A percentile compares a stretch with the other conserved stretches of the same genome.
Evolutionary conservation across 2,888 invertebrate genomes (phyloP).

Genomic region (Hermodice carunculata): DNA sequence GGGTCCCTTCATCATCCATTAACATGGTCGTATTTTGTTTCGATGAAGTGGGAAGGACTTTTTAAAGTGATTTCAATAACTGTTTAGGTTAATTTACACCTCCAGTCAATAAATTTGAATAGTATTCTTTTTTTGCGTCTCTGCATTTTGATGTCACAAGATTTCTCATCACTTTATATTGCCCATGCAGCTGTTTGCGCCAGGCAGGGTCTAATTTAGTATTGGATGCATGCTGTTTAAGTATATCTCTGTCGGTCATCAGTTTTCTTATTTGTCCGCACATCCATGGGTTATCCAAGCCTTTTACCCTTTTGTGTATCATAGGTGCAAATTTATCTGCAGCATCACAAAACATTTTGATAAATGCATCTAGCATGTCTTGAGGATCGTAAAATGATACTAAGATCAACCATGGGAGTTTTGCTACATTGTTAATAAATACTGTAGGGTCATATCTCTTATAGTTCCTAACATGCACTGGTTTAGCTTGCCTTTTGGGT

Average conservation of each 20-base stretch:
- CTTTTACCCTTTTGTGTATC: constrained; percentile 1
- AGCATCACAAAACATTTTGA: neutral
- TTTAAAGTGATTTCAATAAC: neutral
- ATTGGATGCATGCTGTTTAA: neutral
- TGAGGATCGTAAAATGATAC: neutral
- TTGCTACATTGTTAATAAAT: neutral
- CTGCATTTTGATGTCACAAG: neutral
- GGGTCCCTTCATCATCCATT: neutral
- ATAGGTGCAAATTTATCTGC: neutral
- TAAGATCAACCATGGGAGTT: neutral
- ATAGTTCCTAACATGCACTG: neutral
- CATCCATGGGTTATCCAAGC: constrained; percentile 1
- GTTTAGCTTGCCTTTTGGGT: neutral
- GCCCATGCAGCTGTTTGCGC: neutral
- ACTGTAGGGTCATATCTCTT: neutral
- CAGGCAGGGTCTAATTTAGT: neutral
- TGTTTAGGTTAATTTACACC: neutral
- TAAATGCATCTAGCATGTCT: constrained; percentile 1
- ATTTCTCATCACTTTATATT: neutral
- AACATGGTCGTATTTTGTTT: neutral
- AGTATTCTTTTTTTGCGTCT: neutral
- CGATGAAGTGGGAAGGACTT: neutral
- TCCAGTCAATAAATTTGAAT: neutral
- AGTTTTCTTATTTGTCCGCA: neutral
- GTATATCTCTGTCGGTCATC: neutral